Base-by-base conservation (phyloP, 2,113 vertebrate genomes). In the Callipepla californica region DNA sequence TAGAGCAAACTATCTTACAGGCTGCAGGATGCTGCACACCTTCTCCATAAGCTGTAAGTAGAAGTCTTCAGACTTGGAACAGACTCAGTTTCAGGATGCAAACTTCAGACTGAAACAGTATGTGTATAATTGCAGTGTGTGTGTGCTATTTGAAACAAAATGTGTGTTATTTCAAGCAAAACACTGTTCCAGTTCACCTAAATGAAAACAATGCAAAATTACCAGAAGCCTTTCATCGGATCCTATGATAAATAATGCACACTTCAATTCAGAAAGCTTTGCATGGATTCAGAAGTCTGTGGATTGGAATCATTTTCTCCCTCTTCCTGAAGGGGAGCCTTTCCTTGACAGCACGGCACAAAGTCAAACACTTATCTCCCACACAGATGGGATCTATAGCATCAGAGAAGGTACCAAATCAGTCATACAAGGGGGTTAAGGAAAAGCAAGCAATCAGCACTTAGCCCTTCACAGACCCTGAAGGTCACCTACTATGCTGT, bases 171-270 rank as follows among this genome's bases (percentile, higher is more conserved):
- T 73, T 91, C 86, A 74, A 91, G 84, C 75, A 76, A 84, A 93
- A 50, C 45, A 40, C 63, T 57, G 86, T 63, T 93, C 80, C 78
- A 63, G 61, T 88, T 79, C 89, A 69, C 57, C 61, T 66, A 93
- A 92, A 95, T 94, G 80, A 96, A 96, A 96, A 93, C 36, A 89
- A 66, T 30, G 67, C 51, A 91, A 78, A 94, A 95, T 92, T 91
- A 74, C 80, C 92, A 80, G 77, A 21, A 87, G 77, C 42, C 38
- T 91, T 63, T 82, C 66, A 58, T 48, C 9, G 57, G 94, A 87
- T 34, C 61, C n/a, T 65, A 63, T 97, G 47, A 80, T 97, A 96
- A 97, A 97, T 97, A 97, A 97, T 94, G 92, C 84, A 97, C 59
- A 90, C 61, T 95, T 96, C 94, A 96, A 87, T 97, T 97, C 85